These are phyloP conservation scores for Trissolcus brochymenae DNA, from an alignment of 2,888 invertebrate genomes.

Conservation along the genomic window DNA sequence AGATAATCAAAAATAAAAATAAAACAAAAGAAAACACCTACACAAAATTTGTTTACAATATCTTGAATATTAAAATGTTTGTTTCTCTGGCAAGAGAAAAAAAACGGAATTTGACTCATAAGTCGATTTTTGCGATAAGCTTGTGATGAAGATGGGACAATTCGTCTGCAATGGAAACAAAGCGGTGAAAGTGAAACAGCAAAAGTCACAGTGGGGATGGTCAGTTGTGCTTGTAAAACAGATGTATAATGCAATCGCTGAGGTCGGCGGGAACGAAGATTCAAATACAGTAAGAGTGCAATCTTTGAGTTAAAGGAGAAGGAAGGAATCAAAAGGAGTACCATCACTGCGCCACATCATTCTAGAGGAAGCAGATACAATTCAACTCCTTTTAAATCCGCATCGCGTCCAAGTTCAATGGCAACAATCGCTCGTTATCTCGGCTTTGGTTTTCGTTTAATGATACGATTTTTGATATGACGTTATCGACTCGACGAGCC, in stretches of 20 bases:
- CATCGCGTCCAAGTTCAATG: constrained; percentile 20
- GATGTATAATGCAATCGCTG: constrained; percentile 37
- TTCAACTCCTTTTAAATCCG: constrained; percentile 44
- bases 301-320: constrained; percentile 54
- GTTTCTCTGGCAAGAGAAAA: not conserved
- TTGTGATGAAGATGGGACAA: not conserved
- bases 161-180: not conserved
- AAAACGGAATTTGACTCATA: not conserved
- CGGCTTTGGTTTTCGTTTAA: too few species aligned
- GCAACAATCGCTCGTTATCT: too few species aligned
- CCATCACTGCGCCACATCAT: constrained; percentile 31
- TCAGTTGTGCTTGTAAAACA: constrained; percentile 33
- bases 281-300: constrained; percentile 55
- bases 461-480: too few species aligned
- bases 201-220: constrained; percentile 48
- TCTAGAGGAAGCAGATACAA: constrained; percentile 36
- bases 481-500: too few species aligned
- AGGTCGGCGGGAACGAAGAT: constrained; percentile 44
- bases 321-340: constrained; percentile 51
- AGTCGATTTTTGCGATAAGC: too few species aligned
- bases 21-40: too few species aligned
- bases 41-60: too few species aligned
- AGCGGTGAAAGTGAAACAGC: constrained; percentile 52
- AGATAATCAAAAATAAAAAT: too few species aligned
- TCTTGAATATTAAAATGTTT: not conserved